Evolutionary conservation across 2,797 vertebrate genomes (phyloP), one percentile per base, ranked within the genome.

Genomic region (Pangasius larnaudii): DNA sequence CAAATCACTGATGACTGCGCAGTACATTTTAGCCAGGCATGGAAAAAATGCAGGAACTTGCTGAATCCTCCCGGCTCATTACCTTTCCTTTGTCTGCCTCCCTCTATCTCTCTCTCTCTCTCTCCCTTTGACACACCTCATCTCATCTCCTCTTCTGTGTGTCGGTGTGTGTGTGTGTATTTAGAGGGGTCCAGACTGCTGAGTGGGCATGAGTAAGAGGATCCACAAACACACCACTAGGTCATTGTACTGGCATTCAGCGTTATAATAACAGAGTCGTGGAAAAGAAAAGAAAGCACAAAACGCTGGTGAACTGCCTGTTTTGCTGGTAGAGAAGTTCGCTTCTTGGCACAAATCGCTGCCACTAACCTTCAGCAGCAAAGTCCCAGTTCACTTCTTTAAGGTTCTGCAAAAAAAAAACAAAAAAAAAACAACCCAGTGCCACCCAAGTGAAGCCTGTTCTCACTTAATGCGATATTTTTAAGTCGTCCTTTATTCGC

Each of bases 1-100:
- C 53, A 24, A 33, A 51, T 71, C 39, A 69, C 36, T 88, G 91
- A 91, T 89, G 86, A 91, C 86, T 86, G 58, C 59, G 89, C 91
- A 90, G 69, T 87, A 61, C 88, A 79, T 85, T 89, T 90, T 69
- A 84, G 91, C 88, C 85, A 59, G 89, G 91, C 92, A 89, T 90
- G 89, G 88, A 92, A 92, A 67, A 88, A 80, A 89, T 89, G 90
- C 91, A 87, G 88, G 67, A 75, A 81, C 86, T 53, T 77, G 65
- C 65, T 88, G 42, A 84, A 86, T 84, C 89, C 91, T 91, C 91
- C 82, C 90, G 85, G 58, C 88, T 89, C 24, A 84, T 65, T 88
- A 56, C 24, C 22, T 83, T 69, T 81, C 56, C 79, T 88, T 87
- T 87, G 81, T 72, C 75, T 89, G 36, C 58, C 72, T 77, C 71